Evolutionary conservation across 2,797 vertebrate species (phyloP), one percentile per base, ranked within the genome.

Genomic region (Decapterus maruadsi): DNA sequence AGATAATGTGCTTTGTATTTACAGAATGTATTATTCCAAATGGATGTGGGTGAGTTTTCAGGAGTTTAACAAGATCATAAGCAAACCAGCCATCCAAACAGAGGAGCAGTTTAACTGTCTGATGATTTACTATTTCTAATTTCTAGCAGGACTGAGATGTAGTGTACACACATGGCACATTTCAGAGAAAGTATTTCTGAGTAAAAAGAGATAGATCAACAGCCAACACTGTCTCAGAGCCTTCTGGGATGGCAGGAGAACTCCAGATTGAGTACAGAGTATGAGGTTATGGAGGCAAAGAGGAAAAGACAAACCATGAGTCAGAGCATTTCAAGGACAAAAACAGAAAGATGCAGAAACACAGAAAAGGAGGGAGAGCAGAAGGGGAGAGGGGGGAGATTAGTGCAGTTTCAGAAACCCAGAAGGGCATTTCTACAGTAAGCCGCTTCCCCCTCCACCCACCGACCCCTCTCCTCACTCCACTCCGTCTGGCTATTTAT

Each of bases 401-500:
- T 82, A 83, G 61, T 58, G 73, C 50, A 57, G 53, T 76, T 79
- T 81, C 77, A 88, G 65, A 85, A 90, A 90, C 72, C 71, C 78
- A 82, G 81, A 73, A 71, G 89, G 77, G 68, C 90, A 85, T 88
- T 92, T 89, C 82, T 68, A 79, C 76, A 81, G 71, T 56, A 59
- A 65, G 75, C 79, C 1, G 10, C 29, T 4, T 10, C 77, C 80
- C 31, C 74, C 69, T 48, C 82, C 73, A 72, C 79, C 72, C 80
- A 54, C 51, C 16, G 14, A 69, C 34, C 66, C 77, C 78, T 81
- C 85, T 77, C 84, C 83, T 61, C 63, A 43, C 78, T 84, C 78
- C 68, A 55, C 77, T 87, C 89, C 61, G 80, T 86, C 89, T 90
- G 93, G 87, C 95, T 95, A 95, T 95, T 95, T 95, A 96, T 94